Percentiles rank a stretch among this genome's conserved stretches.
phyloP scores from a whole-genome alignment of 2,113 vertebrate species.

The Mormyrus iriodes region DNA sequence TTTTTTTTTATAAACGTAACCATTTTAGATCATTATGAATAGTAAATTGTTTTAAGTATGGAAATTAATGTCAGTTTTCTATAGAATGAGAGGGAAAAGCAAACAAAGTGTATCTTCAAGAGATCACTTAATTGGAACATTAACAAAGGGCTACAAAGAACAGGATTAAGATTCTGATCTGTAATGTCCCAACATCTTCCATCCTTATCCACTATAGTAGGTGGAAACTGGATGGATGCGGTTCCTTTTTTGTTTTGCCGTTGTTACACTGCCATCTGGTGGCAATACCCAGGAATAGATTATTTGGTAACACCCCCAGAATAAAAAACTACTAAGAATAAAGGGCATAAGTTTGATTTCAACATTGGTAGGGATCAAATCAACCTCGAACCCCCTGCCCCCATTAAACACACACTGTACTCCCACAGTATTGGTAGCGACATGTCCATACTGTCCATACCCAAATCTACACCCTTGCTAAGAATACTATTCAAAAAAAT shows the following conservation, averaged over 20 bases:
- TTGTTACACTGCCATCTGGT: constrained; percentile 8
- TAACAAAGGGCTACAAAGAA: not conserved
- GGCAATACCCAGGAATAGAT: not conserved
- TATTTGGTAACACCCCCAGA: not conserved
- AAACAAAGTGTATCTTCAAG: not conserved
- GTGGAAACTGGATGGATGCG: not conserved
- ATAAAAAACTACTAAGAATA: not conserved
- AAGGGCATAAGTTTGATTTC: not conserved
- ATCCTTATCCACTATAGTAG: not conserved
- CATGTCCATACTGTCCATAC: not conserved
- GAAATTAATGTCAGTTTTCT: not conserved
- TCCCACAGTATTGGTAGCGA: not conserved
- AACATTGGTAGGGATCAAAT: not conserved
- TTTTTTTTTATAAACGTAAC: not conserved
- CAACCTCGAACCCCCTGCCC: not conserved
- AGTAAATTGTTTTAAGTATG: not conserved
- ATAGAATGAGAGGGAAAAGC: not conserved
- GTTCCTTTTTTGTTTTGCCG: not conserved
- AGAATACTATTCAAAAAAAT: too few relatives aligned
- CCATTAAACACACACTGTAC: not conserved
- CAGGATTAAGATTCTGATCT: not conserved
- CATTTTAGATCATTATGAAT: not conserved
- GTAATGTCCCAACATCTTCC: not conserved
- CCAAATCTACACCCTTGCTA: not conserved
- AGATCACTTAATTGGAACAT: not conserved